phyloP scores from a whole-genome alignment of 2,113 vertebrate genomes.

The Bucco capensis region DNA sequence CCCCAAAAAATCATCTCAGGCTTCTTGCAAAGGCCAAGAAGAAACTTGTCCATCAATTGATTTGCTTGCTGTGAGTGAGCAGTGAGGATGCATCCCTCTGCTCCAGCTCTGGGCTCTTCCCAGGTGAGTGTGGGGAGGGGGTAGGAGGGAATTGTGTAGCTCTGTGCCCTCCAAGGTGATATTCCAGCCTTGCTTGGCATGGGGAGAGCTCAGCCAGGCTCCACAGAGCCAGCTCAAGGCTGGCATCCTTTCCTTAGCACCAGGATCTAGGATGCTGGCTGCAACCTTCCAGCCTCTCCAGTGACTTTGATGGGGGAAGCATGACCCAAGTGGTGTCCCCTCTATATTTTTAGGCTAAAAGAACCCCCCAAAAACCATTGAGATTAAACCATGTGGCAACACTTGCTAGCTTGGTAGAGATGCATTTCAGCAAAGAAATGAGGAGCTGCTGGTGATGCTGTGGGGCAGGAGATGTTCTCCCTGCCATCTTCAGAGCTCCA shows the following conservation, averaged over 20 bases:
- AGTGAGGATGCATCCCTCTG: too few species aligned
- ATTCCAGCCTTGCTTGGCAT: too few species aligned
- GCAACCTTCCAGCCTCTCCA: neutral
- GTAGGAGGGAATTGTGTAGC: neutral
- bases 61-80: neutral
- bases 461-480: neutral
- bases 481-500: too few species aligned
- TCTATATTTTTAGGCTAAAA: neutral
- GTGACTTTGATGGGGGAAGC: neutral
- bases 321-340: neutral
- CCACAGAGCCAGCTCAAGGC: neutral
- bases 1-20: neutral
- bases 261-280: accelerated
- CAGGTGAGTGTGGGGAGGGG: accelerated
- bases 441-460: neutral
- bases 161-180: neutral
- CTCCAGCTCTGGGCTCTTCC: neutral
- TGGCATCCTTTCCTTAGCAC: neutral
- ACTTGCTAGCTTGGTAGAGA: accelerated
- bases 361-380: too few species aligned
- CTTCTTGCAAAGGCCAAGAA: neutral
- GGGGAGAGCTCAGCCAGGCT: neutral
- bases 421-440: neutral
- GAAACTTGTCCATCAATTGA: neutral
- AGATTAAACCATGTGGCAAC: accelerated